Percentiles rank a stretch among this genome's conserved stretches.
Evolutionary conservation across 2,797 vertebrate genomes (phyloP).

Genomic region (Hybognathus amarus): DNA sequence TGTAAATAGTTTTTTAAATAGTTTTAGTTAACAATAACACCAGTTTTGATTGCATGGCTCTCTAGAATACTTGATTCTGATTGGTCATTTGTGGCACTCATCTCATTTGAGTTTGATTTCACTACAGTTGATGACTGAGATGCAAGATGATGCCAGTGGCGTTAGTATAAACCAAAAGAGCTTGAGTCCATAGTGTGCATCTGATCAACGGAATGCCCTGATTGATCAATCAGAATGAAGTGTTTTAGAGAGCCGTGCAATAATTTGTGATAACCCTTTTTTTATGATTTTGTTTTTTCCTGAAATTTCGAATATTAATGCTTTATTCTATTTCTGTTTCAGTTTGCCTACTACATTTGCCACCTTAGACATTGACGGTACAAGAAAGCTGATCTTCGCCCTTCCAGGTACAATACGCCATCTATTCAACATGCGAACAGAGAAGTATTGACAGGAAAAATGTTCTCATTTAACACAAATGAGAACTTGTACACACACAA

Average conservation of each 20-base stretch:
- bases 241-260: background rate
- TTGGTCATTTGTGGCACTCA: background rate
- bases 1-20: too few relatives aligned
- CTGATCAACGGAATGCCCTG: too few relatives aligned
- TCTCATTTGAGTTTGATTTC: too few relatives aligned
- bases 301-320: background rate
- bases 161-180: too few relatives aligned
- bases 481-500: background rate
- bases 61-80: too few relatives aligned
- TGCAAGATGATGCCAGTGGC: too few relatives aligned
- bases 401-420: slow-evolving; percentile 87
- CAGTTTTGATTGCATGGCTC: background rate
- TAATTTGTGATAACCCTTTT: background rate
- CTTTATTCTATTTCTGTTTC: slow-evolving; percentile 61
- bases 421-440: slow-evolving; percentile 4
- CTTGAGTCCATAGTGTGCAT: too few relatives aligned
- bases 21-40: background rate
- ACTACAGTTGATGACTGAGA: too few relatives aligned
- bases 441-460: background rate
- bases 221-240: background rate
- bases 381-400: slow-evolving; percentile 98
- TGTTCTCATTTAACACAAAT: slow-evolving; percentile 4
- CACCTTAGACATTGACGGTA: slow-evolving; percentile 93
- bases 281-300: background rate
- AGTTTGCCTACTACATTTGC: slow-evolving; percentile 98